A percentile compares a stretch with the other conserved stretches of the same genome.
Evolutionary conservation across 1,140 invertebrate genomes (phyloP).

Genomic region (Sipha flava): DNA sequence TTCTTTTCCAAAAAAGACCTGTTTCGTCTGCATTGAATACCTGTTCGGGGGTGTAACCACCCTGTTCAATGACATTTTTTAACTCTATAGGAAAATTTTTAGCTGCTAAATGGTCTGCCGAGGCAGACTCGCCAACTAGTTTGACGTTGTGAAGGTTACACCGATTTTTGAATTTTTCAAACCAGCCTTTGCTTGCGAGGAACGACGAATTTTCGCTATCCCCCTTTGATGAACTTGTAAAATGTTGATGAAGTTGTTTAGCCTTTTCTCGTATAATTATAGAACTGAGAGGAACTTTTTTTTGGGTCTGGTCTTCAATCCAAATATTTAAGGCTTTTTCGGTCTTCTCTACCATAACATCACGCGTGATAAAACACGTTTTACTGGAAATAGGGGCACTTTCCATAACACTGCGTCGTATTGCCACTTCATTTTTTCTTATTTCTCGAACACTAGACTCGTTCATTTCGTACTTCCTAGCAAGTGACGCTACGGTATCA

Average conservation of each 20-base stretch:
- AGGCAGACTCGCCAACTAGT: background rate
- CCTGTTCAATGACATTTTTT: slow-evolving; percentile 1
- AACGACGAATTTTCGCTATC: background rate
- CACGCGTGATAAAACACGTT: background rate
- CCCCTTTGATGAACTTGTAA: background rate
- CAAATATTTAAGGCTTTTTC: background rate
- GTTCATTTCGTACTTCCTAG: background rate
- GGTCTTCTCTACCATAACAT: background rate
- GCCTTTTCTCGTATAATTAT: background rate
- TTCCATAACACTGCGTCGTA: background rate
- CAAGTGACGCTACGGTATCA: background rate
- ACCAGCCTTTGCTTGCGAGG: background rate
- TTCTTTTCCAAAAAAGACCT: background rate
- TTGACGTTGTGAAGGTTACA: background rate
- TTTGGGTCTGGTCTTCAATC: background rate
- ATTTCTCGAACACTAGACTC: background rate
- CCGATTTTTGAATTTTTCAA: background rate
- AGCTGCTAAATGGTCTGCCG: background rate
- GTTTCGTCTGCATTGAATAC: slow-evolving; percentile 8
- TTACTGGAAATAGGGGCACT: background rate
- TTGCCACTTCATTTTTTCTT: background rate
- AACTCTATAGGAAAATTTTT: background rate
- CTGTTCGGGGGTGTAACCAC: background rate
- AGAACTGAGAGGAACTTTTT: background rate
- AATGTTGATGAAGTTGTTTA: background rate